A percentile compares a stretch with the other conserved stretches of the same genome.
Evolutionary conservation across 2,113 vertebrate species (phyloP).

Genomic region (Gymnocephalus cernua): DNA sequence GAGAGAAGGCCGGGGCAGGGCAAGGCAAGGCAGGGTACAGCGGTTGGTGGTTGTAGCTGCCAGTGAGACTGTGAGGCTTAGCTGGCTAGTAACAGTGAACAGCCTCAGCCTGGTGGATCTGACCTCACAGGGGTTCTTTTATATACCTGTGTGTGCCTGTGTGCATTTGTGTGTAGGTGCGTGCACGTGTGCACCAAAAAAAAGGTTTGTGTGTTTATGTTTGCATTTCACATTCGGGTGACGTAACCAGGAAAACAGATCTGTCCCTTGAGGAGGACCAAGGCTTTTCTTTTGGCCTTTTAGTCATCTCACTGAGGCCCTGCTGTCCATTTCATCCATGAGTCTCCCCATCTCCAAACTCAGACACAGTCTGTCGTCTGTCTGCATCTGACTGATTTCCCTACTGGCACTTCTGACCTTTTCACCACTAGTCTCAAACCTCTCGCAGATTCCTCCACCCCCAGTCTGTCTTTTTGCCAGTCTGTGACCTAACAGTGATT

Average conservation of each 20-base stretch:
- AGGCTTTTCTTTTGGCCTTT: conserved; percentile 67
- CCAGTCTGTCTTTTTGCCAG: conserved; percentile 67
- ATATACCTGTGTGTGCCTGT: conserved; percentile 65
- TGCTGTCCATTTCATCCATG: conserved; percentile 51
- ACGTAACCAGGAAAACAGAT: conserved; percentile 71
- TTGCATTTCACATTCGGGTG: conserved; percentile 68
- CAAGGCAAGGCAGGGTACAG: conserved; percentile 67
- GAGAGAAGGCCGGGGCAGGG: conserved; percentile 48
- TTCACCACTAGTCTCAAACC: conserved; percentile 57
- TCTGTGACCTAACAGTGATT: conserved; percentile 62
- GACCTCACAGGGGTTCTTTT: conserved; percentile 82
- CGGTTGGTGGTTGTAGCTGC: conserved; percentile 72
- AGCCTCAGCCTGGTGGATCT: conserved; percentile 71
- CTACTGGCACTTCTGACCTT: conserved; percentile 65
- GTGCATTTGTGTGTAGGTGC: conserved; percentile 62
- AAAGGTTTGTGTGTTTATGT: conserved; percentile 58
- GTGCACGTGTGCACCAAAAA: conserved; percentile 45
- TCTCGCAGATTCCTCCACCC: conserved; percentile 66
- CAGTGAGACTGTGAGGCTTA: conserved; percentile 73
- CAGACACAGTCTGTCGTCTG: conserved; percentile 59
- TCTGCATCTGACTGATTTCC: conserved; percentile 63
- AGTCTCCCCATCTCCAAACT: conserved; percentile 20
- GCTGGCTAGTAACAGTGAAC: conserved; percentile 69
- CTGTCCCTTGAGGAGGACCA: conserved; percentile 54
- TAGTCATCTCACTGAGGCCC: conserved; percentile 67